Evolutionary conservation across 1,140 invertebrate species (phyloP), one percentile per base, ranked within the genome.

Genomic region (Adelges cooleyi): DNA sequence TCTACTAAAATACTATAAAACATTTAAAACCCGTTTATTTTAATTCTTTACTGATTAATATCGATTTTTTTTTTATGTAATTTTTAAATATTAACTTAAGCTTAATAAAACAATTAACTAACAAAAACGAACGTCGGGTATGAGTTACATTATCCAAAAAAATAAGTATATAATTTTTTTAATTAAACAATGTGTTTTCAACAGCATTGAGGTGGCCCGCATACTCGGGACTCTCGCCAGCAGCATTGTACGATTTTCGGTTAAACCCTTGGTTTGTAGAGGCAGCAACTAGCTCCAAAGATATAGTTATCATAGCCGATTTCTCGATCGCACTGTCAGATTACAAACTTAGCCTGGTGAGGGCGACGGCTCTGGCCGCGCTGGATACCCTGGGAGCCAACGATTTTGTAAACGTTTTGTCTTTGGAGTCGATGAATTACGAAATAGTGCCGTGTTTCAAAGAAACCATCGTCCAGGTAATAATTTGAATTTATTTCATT

Each of bases 321-420:
- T 82, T 81, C 20, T 87, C 88, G 11, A 91, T 90, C 23, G 90
- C 92, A 51, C 91, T 95, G 80, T 87, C 87, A 20, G 92, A 92
- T 1, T 83, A 88, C 50, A 81, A 87, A 65, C 83, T 86, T 67
- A 84, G 88, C 68, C 82, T 99, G 54, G 90, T 92, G 0, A 85
- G 86, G 72, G 85, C 86, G 9, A 92, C 94, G 0, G 86, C 89
- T 5, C 81, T 84, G 11, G 85, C 88, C 23, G 89, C 99, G 48
- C 76, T 99, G 42, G 92, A 98, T 65, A 98, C 95, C 0, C 80
- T 99, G 0, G 91, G 88, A 8, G 90, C 96, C 59, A 88, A 99
- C 73, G 97, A 99, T 75, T 98, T 89, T 73, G 92, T 99, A 38
- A 97, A 97, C 73, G 84, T 99, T 17, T 90, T 92, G 70, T 83